Evolutionary conservation across 2,797 vertebrate species (phyloP).

Genomic region (Lithobates sylvaticus): DNA sequence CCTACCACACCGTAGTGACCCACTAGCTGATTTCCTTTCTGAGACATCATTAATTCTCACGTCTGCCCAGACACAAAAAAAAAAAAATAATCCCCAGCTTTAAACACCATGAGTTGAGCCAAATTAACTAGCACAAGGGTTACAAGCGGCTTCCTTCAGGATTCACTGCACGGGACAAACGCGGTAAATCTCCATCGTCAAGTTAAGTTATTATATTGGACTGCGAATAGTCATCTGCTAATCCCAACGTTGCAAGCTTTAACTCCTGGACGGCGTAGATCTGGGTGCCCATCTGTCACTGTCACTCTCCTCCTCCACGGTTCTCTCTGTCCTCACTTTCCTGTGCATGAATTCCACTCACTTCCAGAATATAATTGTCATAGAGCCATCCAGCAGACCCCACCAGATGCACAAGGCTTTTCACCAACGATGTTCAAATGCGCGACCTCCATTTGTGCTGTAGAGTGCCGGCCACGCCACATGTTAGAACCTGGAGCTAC

Average conservation of each 20-base stretch:
- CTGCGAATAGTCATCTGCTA: constrained; percentile 11
- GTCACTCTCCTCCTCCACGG: background rate
- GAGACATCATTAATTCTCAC: background rate
- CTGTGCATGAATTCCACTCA: background rate
- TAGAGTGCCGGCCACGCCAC: background rate
- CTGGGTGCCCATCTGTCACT: constrained; percentile 27
- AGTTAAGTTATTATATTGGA: constrained; percentile 20
- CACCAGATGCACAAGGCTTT: background rate
- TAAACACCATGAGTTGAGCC: background rate
- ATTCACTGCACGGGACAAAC: background rate
- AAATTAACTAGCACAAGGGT: constrained; percentile 20
- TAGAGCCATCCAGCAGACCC: background rate
- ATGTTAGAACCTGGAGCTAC: background rate
- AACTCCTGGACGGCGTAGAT: constrained; percentile 4
- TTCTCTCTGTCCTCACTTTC: background rate
- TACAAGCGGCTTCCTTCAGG: background rate
- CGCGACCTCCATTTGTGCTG: background rate
- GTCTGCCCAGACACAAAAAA: background rate
- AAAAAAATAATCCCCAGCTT: constrained; percentile 12
- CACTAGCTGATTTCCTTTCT: background rate
- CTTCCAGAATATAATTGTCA: background rate
- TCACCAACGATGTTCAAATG: background rate
- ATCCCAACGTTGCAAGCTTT: background rate
- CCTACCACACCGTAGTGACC: background rate
- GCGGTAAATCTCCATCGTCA: background rate